phyloP scores from a whole-genome alignment of 2,797 vertebrate species.

The Vultur gryphus region DNA sequence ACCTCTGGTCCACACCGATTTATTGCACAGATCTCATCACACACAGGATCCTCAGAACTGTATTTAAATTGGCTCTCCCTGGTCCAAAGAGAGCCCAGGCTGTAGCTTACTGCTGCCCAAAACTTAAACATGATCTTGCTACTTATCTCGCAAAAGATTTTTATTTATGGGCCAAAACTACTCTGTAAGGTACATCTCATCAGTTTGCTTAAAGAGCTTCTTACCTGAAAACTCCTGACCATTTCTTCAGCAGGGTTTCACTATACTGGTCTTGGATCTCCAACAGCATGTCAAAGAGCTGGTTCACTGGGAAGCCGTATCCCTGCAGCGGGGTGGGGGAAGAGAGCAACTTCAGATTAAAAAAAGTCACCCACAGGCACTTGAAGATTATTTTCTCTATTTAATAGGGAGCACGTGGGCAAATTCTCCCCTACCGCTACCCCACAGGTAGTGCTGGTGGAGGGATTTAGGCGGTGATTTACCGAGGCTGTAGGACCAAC shows the following conservation, averaged over 20 bases:
- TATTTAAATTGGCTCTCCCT: neutral
- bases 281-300: conserved; percentile 96
- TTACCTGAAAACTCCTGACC: conserved; percentile 92
- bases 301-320: conserved; percentile 92
- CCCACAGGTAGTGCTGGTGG: neutral
- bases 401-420: neutral
- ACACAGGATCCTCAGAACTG: neutral
- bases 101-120: neutral
- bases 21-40: neutral
- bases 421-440: neutral
- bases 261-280: conserved; percentile 96
- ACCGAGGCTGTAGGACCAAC: neutral
- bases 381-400: neutral
- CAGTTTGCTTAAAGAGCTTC: neutral
- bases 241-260: conserved; percentile 93
- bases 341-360: neutral
- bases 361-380: neutral
- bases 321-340: conserved; percentile 71
- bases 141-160: neutral
- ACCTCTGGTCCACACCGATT: neutral
- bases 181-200: accelerated
- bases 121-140: neutral
- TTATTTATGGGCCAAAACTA: neutral
- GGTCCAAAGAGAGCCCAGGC: neutral
- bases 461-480: neutral